Base-by-base conservation (phyloP, 1,140 invertebrate genomes). In the Dreissena polymorpha region DNA sequence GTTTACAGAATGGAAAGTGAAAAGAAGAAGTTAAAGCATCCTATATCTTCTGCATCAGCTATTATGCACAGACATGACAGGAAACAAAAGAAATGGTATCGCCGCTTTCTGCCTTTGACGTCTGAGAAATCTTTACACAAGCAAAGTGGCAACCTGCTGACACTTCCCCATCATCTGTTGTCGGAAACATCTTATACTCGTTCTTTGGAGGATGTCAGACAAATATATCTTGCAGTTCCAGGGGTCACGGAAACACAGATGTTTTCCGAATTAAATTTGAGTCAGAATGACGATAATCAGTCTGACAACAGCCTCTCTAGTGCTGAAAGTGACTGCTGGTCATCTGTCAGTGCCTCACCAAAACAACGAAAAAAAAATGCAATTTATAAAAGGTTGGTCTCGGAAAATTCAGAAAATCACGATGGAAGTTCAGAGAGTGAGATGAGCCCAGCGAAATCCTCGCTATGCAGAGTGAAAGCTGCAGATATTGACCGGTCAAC, bases 31-130 rank as follows among this genome's bases (percentile, higher is more conserved):
- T 8, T 5, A 39, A 39, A 39, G 39, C 39, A 82, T 25, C 79
- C 79, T 13, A 23, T 82, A 21, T 82, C 79, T 23, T 82, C 79
- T 55, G 79, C 79, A 39, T 82, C 79, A 12, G 79, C 16, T 25
- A 82, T 82, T 27, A 82, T 82, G 79, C 63, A 72, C 71, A 82
- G 79, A 39, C 79, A 82, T 82, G 69, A 67, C 2, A 82, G 73
- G 49, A 82, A 82, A 64, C 60, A 51, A 55, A 71, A 82, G 16
- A 82, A 82, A 23, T 82, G 79, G 79, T 82, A 51, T 23, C 50
- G 64, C 25, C 73, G 49, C 23, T 23, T 82, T 10, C 49, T 82
- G 39, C 79, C 73, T 68, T 29, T 60, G 23, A 39, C 63, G 23
- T 10, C 10, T 13, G 69, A 55, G n/a, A 29, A 69, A 27, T 21